Evolutionary conservation across 35 echinoderm and acorn worm species (phyloP), one percentile per base, ranked within the genome.

Genomic region (Patiria miniata): DNA sequence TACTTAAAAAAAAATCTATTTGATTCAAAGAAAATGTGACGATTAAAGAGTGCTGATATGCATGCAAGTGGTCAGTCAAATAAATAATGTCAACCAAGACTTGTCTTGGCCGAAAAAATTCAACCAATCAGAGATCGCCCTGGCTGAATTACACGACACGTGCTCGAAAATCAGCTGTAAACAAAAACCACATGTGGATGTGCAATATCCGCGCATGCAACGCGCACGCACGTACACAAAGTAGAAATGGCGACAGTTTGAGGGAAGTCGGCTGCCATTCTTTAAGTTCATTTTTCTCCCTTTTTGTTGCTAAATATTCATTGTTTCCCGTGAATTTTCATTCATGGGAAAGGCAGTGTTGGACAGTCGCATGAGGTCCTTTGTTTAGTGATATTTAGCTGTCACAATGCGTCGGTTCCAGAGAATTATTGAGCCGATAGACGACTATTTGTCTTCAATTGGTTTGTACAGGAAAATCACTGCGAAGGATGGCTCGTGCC

Each of bases 401-500:
- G 59, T 59, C 82, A 84, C 59, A 60, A 84, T 84, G 82, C 82
- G 85, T 52, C 76, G 76, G 65, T 73, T 73, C 26, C 65, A 73
- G 65, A 73, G 65, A 73, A 73, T 73, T 73, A 81, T 73, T 53
- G 95, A 98, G 61, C 95, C 95, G 26, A 98, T 98, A 32, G 95
- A 98, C 86, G 88, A 94, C 58, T 98, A 93, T 79, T 89, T 98
- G 65, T 91, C 92, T 34, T 83, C 86, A 2, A 42, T 91, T 68
- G 95, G 95, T 40, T 80, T 98, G 44, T 88, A 88, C 82, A 84
- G 95, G 54, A 98, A 98, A 90, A 87, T 94, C 19, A 98, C 95
- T 2, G 95, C 95, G 5, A 98, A 98, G 78, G 95, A 98, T 91
- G 95, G 95, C 39, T 98, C 95, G 1, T 98, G 95, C 53, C 82